These are phyloP conservation scores for Pogonocherus hispidulus DNA, from an alignment of 2,888 invertebrate genomes.

Conservation along the genomic window DNA sequence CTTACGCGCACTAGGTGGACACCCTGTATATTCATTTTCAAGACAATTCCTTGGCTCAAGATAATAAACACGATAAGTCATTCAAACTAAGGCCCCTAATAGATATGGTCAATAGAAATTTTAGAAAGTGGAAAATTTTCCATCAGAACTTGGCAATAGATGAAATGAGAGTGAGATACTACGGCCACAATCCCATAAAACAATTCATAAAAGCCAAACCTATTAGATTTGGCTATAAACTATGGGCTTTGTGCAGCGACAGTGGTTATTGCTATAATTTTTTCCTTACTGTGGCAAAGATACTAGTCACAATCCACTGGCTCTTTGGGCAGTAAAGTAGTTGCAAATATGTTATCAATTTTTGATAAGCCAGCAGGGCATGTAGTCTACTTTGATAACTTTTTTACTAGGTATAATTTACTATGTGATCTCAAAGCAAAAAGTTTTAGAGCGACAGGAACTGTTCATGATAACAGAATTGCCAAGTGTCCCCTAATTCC, in stretches of 20 bases:
- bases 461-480: conserved; percentile 31
- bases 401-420: not conserved
- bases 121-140: conserved; percentile 36
- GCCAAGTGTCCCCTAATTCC: conserved; percentile 29
- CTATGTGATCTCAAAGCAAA: conserved; percentile 12
- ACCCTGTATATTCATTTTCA: conserved; percentile 40
- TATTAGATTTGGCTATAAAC: not conserved
- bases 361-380: not conserved
- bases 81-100: conserved; percentile 40
- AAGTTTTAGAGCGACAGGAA: conserved; percentile 25
- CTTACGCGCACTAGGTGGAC: too few species aligned
- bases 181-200: conserved; percentile 37
- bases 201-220: conserved; percentile 37
- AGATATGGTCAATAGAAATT: conserved; percentile 34
- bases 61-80: conserved; percentile 36
- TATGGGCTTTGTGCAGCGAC: not conserved
- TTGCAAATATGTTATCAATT: not conserved
- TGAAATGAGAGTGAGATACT: conserved; percentile 44
- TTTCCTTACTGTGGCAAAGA: not conserved
- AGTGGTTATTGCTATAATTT: not conserved
- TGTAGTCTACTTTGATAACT: not conserved
- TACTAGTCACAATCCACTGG: not conserved
- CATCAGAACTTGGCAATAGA: conserved; percentile 40
- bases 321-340: not conserved
- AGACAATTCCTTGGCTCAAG: conserved; percentile 35